phyloP scores from a whole-genome alignment of 2,888 invertebrate species.

The Spodoptera exigua region DNA sequence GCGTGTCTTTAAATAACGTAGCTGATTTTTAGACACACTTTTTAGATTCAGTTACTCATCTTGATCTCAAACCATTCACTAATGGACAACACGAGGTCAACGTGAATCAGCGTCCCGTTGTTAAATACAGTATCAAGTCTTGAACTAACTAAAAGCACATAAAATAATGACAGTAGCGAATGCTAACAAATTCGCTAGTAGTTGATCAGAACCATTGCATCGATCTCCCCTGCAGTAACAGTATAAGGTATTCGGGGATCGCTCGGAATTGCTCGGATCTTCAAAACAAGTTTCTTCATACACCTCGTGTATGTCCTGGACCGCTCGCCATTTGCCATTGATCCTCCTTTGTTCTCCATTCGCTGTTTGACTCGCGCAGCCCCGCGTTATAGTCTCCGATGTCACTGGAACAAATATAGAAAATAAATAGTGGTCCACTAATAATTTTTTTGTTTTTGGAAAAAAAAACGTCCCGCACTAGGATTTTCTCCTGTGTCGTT shows the following conservation, averaged over 20 bases:
- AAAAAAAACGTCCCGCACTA: no score
- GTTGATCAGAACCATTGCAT: slow-evolving; percentile 89
- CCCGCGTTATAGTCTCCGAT: slow-evolving; percentile 80
- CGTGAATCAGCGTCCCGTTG: no score
- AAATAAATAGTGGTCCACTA: no score
- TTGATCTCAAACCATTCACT: no score
- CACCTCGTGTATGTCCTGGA: slow-evolving; percentile 91
- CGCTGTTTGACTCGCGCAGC: slow-evolving; percentile 92
- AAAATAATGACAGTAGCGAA: slow-evolving; percentile 8
- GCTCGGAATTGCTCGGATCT: slow-evolving; percentile 87
- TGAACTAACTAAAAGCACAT: slow-evolving; percentile 18
- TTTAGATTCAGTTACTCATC: no score
- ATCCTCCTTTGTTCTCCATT: slow-evolving; percentile 89
- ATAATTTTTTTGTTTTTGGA: no score
- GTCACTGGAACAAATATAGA: slow-evolving; percentile 66
- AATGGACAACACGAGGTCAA: no score
- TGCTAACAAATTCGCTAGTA: slow-evolving; percentile 14
- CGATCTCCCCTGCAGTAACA: slow-evolving; percentile 93
- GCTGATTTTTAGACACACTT: no score
- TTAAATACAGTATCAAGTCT: neutral
- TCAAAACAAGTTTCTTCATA: slow-evolving; percentile 92
- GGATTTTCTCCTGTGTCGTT: no score
- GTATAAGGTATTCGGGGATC: slow-evolving; percentile 88
- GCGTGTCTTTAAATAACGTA: no score
- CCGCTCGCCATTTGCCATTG: slow-evolving; percentile 89